A percentile compares a stretch with the other conserved stretches of the same genome.
phyloP scores from a whole-genome alignment of 2,888 invertebrate genomes.

The Amaurobius ferox region DNA sequence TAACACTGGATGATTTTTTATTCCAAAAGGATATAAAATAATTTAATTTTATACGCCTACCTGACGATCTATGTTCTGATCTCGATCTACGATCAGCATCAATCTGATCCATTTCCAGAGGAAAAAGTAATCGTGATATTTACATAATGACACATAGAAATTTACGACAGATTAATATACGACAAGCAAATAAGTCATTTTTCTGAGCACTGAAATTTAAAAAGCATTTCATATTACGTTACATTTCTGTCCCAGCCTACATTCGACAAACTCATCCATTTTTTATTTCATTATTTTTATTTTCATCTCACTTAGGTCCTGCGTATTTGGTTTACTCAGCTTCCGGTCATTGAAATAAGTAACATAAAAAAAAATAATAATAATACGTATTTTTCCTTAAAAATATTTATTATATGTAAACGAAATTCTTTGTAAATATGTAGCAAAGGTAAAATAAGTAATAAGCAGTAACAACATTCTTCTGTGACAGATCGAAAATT shows the following conservation, averaged over 20 bases:
- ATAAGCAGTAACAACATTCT: too few relatives aligned
- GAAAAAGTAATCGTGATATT: constrained; percentile 27
- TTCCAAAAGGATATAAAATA: background rate
- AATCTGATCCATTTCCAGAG: constrained; percentile 58
- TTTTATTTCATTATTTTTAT: constrained; percentile 15
- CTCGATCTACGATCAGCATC: constrained; percentile 62
- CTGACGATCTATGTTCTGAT: constrained; percentile 66
- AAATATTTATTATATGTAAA: too few relatives aligned
- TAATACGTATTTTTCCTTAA: too few relatives aligned
- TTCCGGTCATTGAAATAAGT: background rate
- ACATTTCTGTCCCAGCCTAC: background rate
- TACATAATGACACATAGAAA: constrained; percentile 54
- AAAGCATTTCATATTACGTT: background rate
- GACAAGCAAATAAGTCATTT: background rate
- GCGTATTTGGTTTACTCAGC: constrained; percentile 12
- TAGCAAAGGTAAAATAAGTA: too few relatives aligned
- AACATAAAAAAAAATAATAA: too few relatives aligned
- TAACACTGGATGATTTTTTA: too few relatives aligned
- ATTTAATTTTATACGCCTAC: constrained; percentile 54
- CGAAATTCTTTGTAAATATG: too few relatives aligned
- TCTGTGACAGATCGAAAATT: too few relatives aligned
- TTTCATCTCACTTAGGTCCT: background rate
- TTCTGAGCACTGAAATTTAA: background rate
- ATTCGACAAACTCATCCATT: background rate
- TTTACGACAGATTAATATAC: background rate